phyloP scores from a whole-genome alignment of 2,113 vertebrate species.

The Dunckerocampus dactyliophorus region DNA sequence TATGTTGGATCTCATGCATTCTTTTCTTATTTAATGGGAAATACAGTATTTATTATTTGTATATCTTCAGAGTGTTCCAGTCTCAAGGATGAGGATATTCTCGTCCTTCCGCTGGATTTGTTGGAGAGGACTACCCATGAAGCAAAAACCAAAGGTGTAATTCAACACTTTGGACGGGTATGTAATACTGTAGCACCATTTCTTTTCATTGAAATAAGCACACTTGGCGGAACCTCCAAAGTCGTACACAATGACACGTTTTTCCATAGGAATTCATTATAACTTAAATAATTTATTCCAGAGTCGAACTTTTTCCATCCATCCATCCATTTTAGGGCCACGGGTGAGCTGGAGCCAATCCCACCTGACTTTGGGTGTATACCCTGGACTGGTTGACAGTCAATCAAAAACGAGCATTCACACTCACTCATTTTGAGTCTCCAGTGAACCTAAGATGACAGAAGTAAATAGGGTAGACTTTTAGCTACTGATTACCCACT shows the following conservation, averaged over 20 bases:
- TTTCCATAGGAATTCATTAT: neutral
- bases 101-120: conserved; percentile 88
- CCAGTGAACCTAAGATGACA: no score
- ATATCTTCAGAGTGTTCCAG: conserved; percentile 72
- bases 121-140: conserved; percentile 78
- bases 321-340: no score
- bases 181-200: conserved; percentile 11
- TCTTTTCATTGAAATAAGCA: neutral
- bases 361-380: no score
- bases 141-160: conserved; percentile 75
- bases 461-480: no score
- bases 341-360: no score
- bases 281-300: neutral
- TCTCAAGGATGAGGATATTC: conserved; percentile 80
- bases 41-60: neutral
- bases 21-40: conserved; percentile 7
- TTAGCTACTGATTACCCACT: no score
- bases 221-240: neutral
- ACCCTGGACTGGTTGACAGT: no score
- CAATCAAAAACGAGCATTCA: no score
- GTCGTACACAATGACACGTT: neutral
- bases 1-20: neutral
- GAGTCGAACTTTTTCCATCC: neutral
- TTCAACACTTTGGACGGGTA: conserved; percentile 87
- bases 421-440: no score